Evolutionary conservation across 1,140 invertebrate genomes (phyloP), one percentile per base, ranked within the genome.

Genomic region (Drosophila repleta): DNA sequence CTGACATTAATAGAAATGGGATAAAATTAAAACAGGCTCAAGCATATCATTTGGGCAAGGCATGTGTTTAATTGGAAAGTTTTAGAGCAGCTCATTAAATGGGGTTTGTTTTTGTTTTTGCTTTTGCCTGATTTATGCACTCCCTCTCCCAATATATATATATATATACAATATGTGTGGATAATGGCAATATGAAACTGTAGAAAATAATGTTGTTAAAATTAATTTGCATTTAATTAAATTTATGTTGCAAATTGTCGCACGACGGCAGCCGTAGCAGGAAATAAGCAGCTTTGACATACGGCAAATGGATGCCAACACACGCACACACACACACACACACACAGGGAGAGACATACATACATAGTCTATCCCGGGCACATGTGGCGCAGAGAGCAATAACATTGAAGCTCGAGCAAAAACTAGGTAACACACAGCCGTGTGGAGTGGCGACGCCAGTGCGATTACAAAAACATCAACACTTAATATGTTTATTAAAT

Each of bases 401-500:
- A 56, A 56, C 56, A 61, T 35, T 13, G 39, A 17, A 51, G n/a
- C n/a, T 24, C 32, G 55, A 41, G 32, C 63, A 37, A 45, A 29
- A 48, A 52, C 37, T 24, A 61, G 17, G 45, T 46, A 46, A 21
- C 45, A 21, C n/a, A 18, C n/a, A n/a, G n/a, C n/a, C n/a, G n/a
- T n/a, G 52, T n/a, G 17, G 58, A 10, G 35, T 67, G 29, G 63
- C 37, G 51, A 13, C 17, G 51, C 46, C 76, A 60, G 45, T 46
- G 72, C 75, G 83, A 87, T 87, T 88, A 79, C 82, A 87, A 88
- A 82, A 87, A 88, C 83, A 87, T 88, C 82, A 87, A 87, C 83
- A 87, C 83, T 87, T 88, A 87, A 87, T 87, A 87, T 89, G 84
- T 89, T 88, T 88, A 89, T 89, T 89, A 89, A 88, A 88, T 88